These are phyloP conservation scores for Meganola albula DNA, from an alignment of 2,888 invertebrate species.

Conservation along the genomic window DNA sequence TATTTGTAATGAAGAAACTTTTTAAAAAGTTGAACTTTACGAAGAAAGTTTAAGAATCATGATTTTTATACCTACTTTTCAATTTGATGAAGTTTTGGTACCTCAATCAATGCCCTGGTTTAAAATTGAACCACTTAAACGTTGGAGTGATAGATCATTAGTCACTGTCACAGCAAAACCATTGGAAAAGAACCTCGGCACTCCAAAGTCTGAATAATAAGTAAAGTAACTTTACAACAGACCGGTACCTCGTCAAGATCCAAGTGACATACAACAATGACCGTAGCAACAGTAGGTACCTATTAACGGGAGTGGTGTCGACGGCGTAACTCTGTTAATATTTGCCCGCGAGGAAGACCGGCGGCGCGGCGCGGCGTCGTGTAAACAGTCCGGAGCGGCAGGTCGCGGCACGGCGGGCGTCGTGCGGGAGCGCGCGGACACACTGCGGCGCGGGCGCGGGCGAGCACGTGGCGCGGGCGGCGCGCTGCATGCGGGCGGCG, in stretches of 20 bases:
- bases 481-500: slow-evolving; percentile 40
- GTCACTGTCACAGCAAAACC: neutral
- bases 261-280: neutral
- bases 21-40: too few species aligned
- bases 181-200: neutral
- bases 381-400: slow-evolving; percentile 10
- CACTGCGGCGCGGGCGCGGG: slow-evolving; percentile 17
- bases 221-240: too few species aligned
- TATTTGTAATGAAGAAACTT: too few species aligned
- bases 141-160: too few species aligned
- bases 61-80: too few species aligned
- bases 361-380: slow-evolving; percentile 7
- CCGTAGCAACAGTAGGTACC: neutral
- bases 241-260: neutral
- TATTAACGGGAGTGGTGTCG: slow-evolving; percentile 3
- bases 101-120: too few species aligned
- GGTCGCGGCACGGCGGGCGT: slow-evolving; percentile 25
- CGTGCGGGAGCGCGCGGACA: slow-evolving; percentile 3
- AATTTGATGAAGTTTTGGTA: too few species aligned
- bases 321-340: neutral
- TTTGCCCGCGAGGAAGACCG: slow-evolving; percentile 4
- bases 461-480: slow-evolving; percentile 30
- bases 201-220: neutral
- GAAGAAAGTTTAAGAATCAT: too few species aligned
- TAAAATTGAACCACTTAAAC: too few species aligned